Percentiles rank a stretch among this genome's conserved stretches.
Conservation (phyloP, 2,113 vertebrate species). For the Casuarius casuarius region DNA sequence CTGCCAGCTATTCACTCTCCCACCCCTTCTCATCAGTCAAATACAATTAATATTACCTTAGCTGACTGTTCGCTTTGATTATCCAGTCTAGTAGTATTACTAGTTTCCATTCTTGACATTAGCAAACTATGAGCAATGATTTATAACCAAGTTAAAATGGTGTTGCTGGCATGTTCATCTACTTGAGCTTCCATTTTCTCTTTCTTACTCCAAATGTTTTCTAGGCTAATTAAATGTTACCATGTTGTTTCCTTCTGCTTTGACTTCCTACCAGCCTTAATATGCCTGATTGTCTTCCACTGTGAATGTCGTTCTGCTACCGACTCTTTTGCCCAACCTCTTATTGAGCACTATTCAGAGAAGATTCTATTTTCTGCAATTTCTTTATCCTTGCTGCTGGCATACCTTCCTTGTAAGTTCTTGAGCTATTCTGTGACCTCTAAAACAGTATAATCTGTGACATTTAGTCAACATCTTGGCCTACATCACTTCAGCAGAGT, state of each 20-base stretch:
- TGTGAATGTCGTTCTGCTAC: background rate
- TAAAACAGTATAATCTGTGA: constrained; percentile 17
- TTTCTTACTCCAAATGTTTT: background rate
- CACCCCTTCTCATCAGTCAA: constrained; percentile 62
- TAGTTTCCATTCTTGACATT: constrained; percentile 44
- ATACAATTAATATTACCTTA: constrained; percentile 63
- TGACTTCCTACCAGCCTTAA: background rate
- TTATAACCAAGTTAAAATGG: constrained; percentile 29
- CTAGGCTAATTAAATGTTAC: constrained; percentile 10
- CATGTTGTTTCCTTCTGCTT: background rate
- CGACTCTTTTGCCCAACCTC: background rate
- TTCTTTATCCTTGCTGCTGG: background rate
- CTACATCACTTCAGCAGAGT: background rate
- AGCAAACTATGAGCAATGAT: constrained; percentile 30
- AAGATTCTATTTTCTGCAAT: background rate
- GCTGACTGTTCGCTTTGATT: constrained; percentile 66
- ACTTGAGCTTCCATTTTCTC: background rate
- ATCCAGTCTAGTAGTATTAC: constrained; percentile 34
- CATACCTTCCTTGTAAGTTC: background rate
- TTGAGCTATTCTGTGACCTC: constrained; percentile 20
- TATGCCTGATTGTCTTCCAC: background rate
- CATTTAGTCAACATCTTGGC: background rate
- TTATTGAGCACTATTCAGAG: background rate
- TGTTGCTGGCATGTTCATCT: background rate
- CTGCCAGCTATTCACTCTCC: constrained; percentile 54